Conservation (phyloP, 2,113 vertebrate species). For the Poeciliopsis retropinna region DNA sequence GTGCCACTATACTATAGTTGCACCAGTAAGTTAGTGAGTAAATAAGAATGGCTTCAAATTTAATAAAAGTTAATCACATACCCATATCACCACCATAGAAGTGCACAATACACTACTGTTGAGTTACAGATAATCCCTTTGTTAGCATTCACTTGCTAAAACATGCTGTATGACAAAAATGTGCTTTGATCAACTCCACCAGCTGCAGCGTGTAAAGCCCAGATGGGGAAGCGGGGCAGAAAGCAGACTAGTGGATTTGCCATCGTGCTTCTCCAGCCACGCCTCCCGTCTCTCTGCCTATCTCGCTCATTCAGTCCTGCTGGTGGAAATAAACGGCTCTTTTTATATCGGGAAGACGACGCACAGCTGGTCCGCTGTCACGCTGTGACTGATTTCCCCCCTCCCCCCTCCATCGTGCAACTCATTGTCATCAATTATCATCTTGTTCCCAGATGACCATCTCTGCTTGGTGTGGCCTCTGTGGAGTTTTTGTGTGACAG, state of each 20-base stretch:
- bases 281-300: slow-evolving; percentile 25
- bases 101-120: background rate
- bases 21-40: no score
- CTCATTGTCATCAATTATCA: slow-evolving; percentile 70
- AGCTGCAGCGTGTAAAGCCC: slow-evolving; percentile 66
- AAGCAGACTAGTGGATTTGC: slow-evolving; percentile 48
- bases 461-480: slow-evolving; percentile 32
- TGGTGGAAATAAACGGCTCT: slow-evolving; percentile 58
- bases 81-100: background rate
- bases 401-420: slow-evolving; percentile 13
- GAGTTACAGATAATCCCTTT: slow-evolving; percentile 39
- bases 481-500: slow-evolving; percentile 20
- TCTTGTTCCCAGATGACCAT: slow-evolving; percentile 64
- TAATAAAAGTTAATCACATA: background rate
- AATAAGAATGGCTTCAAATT: no score
- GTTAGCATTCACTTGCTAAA: slow-evolving; percentile 54
- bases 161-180: slow-evolving; percentile 55
- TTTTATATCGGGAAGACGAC: slow-evolving; percentile 56
- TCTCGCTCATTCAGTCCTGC: slow-evolving; percentile 24
- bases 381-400: slow-evolving; percentile 53
- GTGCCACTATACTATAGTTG: no score
- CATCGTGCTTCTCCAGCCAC: slow-evolving; percentile 18
- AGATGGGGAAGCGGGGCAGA: slow-evolving; percentile 54
- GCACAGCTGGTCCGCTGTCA: slow-evolving; percentile 70
- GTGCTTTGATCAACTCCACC: slow-evolving; percentile 54